Base-by-base conservation (phyloP, 2,888 invertebrate genomes). In the Hypsopygia costalis region DNA sequence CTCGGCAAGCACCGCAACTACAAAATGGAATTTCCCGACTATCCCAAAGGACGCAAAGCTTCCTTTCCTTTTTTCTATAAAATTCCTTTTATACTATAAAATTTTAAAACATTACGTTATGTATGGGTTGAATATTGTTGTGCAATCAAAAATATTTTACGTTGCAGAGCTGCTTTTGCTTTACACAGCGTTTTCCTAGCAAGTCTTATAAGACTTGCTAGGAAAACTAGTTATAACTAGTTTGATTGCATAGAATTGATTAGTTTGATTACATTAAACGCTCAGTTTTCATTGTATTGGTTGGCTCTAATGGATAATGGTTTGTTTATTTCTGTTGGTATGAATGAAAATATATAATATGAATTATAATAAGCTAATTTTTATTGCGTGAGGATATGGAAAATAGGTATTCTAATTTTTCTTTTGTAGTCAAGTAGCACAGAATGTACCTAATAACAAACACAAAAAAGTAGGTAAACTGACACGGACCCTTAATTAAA, bases 1-100 rank as follows among this genome's bases (percentile, higher is more conserved):
- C 76, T 97, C 49, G 97, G 94, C 54, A 99, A 99, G 75, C 99
- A 99, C 69, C 93, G 93, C 53, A 95, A 95, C 67, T 99, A 99
- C 90, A 95, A 94, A 72, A 97, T 95, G 74, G 98, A 98, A 69
- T 99, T 99, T 76, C 81, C 93, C 3, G 93, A 97, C 64, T 99
- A 98, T 75, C 98, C 98, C 1, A 94, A 93, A 62, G 86, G 90
- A 44, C 93, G 98, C 47, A 97, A 95, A 89, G 94, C 98, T 97
- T 62, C 97, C 97, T 46, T 96, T 95, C 71, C 50, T 96, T n/a
- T n/a, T n/a, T n/a, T n/a, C n/a, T n/a, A n/a, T n/a, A n/a, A n/a
- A n/a, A n/a, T n/a, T n/a, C n/a, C n/a, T n/a, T n/a, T n/a, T n/a
- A n/a, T n/a, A 49, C 81, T 97, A 16, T 16, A n/a, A 16, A 16